Evolutionary conservation across 92 coral and sea anemone genomes (phyloP), one percentile per base, ranked within the genome.

Genomic region (Micromussa lordhowensis): DNA sequence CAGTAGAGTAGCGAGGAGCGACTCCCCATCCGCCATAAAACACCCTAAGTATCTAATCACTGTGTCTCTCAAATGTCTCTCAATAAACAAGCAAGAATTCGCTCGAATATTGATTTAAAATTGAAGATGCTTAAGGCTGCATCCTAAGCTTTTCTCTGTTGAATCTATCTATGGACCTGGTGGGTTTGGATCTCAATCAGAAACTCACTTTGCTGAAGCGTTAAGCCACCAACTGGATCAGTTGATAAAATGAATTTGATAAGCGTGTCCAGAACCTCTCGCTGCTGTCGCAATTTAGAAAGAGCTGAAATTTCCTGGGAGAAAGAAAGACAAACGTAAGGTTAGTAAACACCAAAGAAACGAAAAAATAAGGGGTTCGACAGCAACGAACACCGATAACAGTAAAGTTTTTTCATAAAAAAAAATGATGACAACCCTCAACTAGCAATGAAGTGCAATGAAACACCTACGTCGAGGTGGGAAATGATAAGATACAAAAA

Each of bases 291-390:
- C 26, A 94, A 91, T 81, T 96, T 97, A 22, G 93, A 79, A 14
- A 97, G 88, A 24, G 99, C 95, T 72, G 89, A 53, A 63, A 89
- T 89, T 88, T 97, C 99, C 99, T 97, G 75, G 59, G 82, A 30
- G 71, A 12, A 38, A 48, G 61, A 18, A 4, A 69, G 61, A 55
- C 1, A 26, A 24, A 38, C 22, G 34, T 55, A 26, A 22, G 57
- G 28, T 57, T 9, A 84, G 28, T 73, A 34, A 13, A 82, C 16
- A n/a, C 40, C 17, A 31, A 8, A 9, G 22, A 32, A 71, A 71
- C 48, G 10, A 71, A 18, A 71, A 35, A 54, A 2, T 29, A 54
- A 17, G 3, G 34, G 18, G 51, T 44, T 44, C 13, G 10, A 1
- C 10, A 44, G 10, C 51, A 44, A 8, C 10, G 51, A 0, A 44